Percentiles rank a stretch among this genome's conserved stretches.
phyloP scores from a whole-genome alignment of 2,113 vertebrate genomes.

The Jacana jacana region DNA sequence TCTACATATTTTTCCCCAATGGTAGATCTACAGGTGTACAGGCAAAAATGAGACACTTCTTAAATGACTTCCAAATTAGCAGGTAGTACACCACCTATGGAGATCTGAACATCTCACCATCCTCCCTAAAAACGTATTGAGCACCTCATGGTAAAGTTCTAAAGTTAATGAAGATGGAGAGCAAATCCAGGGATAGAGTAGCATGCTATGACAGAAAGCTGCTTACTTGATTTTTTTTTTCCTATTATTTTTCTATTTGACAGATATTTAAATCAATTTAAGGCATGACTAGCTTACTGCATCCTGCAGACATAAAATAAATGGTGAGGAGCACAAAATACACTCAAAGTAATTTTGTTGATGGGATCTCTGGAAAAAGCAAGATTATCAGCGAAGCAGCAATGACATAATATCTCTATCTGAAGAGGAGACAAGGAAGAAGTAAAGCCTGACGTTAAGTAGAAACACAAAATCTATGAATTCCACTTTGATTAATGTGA shows the following conservation, averaged over 20 bases:
- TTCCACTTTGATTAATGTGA: neutral
- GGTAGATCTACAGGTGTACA: neutral
- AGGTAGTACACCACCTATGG: neutral
- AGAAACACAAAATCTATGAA: neutral
- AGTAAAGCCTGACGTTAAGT: neutral
- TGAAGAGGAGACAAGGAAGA: neutral
- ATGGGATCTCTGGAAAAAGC: neutral
- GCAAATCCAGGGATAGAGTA: neutral
- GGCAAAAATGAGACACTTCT: neutral
- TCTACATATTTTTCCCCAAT: neutral
- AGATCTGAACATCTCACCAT: neutral
- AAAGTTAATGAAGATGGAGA: neutral
- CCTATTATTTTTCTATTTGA: neutral
- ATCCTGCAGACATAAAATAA: conserved; percentile 4
- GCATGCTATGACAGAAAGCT: neutral
- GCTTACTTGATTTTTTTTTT: neutral
- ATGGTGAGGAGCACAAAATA: neutral
- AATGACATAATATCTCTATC: neutral
- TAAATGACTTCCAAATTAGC: neutral
- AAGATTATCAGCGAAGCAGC: neutral
- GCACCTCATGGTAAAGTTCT: neutral
- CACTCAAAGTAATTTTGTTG: neutral
- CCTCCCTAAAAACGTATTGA: neutral
- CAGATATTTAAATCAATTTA: neutral
- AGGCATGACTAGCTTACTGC: neutral